These are phyloP conservation scores for Clunio marinus DNA, from an alignment of 2,888 invertebrate genomes.

Conservation along the genomic window DNA sequence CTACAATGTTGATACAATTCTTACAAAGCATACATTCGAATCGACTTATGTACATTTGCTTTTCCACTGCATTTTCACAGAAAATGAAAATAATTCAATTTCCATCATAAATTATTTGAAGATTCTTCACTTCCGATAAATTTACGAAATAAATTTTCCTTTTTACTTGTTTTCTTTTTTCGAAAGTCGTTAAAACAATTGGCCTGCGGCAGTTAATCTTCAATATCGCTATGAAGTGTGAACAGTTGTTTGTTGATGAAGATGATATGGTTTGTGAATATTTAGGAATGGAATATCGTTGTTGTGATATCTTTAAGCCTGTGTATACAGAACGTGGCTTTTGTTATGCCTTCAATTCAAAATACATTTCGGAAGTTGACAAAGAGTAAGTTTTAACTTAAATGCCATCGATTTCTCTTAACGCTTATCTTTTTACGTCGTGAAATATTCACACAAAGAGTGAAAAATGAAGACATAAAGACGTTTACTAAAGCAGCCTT, in stretches of 20 bases:
- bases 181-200: too few species aligned
- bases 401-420: background rate
- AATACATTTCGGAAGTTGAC: conserved; percentile 40
- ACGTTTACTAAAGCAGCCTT: conserved; percentile 52
- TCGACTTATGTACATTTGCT: too few species aligned
- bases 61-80: too few species aligned
- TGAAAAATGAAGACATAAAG: conserved; percentile 42
- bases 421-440: background rate
- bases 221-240: conserved; percentile 60
- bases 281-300: conserved; percentile 61
- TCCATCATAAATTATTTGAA: too few species aligned
- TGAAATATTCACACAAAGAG: background rate
- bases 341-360: conserved; percentile 65
- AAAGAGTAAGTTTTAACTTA: conserved; percentile 44
- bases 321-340: conserved; percentile 73
- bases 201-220: conserved; percentile 36
- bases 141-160: too few species aligned
- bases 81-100: too few species aligned
- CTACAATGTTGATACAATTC: too few species aligned
- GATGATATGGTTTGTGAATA: conserved; percentile 66
- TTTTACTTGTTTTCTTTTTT: too few species aligned
- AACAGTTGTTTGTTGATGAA: conserved; percentile 57
- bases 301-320: conserved; percentile 63
- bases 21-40: too few species aligned
- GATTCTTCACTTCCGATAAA: too few species aligned